A percentile compares a stretch with the other conserved stretches of the same genome.
Evolutionary conservation across 2,888 invertebrate species (phyloP).

Genomic region (Lepidochrysops patricia): DNA sequence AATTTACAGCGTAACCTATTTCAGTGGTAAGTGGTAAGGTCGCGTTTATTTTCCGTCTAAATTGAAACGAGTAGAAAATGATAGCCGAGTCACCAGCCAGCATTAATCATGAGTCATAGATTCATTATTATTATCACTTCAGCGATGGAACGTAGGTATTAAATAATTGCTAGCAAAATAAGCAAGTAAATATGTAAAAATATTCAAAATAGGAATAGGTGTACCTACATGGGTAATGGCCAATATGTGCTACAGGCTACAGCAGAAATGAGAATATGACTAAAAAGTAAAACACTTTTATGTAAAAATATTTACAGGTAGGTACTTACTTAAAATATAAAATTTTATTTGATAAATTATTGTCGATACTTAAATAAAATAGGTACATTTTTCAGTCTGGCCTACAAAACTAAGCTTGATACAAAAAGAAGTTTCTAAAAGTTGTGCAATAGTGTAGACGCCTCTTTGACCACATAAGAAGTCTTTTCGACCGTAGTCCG

Average conservation of each 20-base stretch:
- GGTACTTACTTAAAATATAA: too few relatives aligned
- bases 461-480: neutral
- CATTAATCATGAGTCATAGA: neutral
- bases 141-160: neutral
- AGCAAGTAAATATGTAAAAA: too few relatives aligned
- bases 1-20: conserved; percentile 15
- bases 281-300: too few relatives aligned
- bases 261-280: too few relatives aligned
- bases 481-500: conserved; percentile 11
- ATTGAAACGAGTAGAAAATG: conserved; percentile 9
- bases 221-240: too few relatives aligned
- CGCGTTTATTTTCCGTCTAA: conserved; percentile 15
- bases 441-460: neutral
- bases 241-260: too few relatives aligned
- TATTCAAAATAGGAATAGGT: too few relatives aligned
- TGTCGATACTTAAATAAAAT: too few relatives aligned
- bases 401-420: neutral
- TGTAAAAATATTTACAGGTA: too few relatives aligned
- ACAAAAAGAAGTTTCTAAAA: neutral
- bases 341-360: too few relatives aligned
- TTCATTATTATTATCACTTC: neutral
- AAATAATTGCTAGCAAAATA: neutral
- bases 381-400: too few relatives aligned
- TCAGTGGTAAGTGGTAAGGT: conserved; percentile 17
- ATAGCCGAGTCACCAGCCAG: neutral